Base-by-base conservation (phyloP, 2,888 invertebrate genomes). In the Xiphydria camelus region DNA sequence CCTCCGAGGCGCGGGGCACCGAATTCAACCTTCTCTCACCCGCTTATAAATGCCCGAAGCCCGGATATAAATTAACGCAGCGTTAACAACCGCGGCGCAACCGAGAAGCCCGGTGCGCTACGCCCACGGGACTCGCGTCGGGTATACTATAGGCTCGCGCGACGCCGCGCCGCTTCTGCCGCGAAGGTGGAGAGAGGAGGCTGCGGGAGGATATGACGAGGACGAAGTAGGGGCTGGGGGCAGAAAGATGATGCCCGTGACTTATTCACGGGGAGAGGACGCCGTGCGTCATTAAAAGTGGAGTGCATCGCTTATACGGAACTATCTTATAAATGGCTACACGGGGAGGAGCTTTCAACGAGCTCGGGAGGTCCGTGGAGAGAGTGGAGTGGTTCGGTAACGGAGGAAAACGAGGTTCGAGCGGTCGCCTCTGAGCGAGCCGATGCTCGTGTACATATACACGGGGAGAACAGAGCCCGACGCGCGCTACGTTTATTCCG, bases 271-370 rank as follows among this genome's bases (percentile, higher is more conserved):
- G 33, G 26, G n/a, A 42, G 35, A 21, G 20, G 42, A 42, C 35
- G 33, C 42, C 34, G 35, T 21, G 29, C 36, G 25, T 42, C 42
- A 42, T 42, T 42, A 42, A 26, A 36, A 42, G 42, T 36, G 29
- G 42, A 42, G 42, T 42, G 35, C 29, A 36, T 42, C 42, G 35
- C 42, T 42, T 42, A 42, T 35, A 26, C 26, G 36, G 19, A 26
- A 26, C 42, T 4, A 9, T 12, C 9, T n/a, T 26, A 36, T 42
- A 26, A 26, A 26, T 26, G 26, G 10, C 7, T 26, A 26, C 42
- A 26, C 42, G 42, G 33, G 36, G 26, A 35, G 29, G 29, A 17
- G 20, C 20, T 9, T 9, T 33, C n/a, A n/a, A n/a, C n/a, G n/a
- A n/a, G n/a, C n/a, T n/a, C n/a, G n/a, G n/a, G n/a, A n/a, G n/a